phyloP scores from a whole-genome alignment of 2,888 invertebrate species.

The Barypeithes pellucidus region DNA sequence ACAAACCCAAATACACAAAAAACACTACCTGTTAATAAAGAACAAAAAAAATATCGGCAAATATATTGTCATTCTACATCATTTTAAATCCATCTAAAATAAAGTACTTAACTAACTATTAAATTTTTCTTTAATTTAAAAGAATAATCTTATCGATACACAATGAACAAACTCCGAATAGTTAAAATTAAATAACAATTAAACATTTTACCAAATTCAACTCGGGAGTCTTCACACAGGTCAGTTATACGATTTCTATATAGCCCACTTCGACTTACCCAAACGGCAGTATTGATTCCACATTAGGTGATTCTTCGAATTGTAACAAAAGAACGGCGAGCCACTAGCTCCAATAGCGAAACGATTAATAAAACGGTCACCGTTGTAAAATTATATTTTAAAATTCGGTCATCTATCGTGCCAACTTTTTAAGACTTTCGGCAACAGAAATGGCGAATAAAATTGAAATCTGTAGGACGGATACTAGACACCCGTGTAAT shows the following conservation, averaged over 20 bases:
- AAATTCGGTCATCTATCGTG: not conserved
- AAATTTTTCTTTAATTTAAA: not conserved
- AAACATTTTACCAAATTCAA: constrained; percentile 23
- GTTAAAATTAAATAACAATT: not conserved
- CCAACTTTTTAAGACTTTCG: not conserved
- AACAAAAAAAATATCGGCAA: too few relatives aligned
- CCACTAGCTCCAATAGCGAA: not conserved
- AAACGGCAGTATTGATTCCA: constrained; percentile 56
- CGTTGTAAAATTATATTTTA: not conserved
- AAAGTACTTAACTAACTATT: too few relatives aligned
- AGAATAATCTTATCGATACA: not conserved
- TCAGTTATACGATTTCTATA: constrained; percentile 50
- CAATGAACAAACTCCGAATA: not conserved
- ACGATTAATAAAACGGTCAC: constrained; percentile 1
- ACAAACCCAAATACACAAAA: too few relatives aligned
- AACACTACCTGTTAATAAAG: too few relatives aligned
- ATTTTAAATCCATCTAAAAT: too few relatives aligned
- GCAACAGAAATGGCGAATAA: not conserved
- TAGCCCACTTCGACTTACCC: constrained; percentile 52
- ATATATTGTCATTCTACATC: too few relatives aligned
- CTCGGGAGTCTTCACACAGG: constrained; percentile 41
- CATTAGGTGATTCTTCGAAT: constrained; percentile 53
- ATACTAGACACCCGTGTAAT: constrained; percentile 23
- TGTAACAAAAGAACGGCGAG: constrained; percentile 37
- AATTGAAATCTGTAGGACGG: constrained; percentile 16